Conservation (phyloP, 2,888 invertebrate genomes). For the Drosophila rubida region DNA sequence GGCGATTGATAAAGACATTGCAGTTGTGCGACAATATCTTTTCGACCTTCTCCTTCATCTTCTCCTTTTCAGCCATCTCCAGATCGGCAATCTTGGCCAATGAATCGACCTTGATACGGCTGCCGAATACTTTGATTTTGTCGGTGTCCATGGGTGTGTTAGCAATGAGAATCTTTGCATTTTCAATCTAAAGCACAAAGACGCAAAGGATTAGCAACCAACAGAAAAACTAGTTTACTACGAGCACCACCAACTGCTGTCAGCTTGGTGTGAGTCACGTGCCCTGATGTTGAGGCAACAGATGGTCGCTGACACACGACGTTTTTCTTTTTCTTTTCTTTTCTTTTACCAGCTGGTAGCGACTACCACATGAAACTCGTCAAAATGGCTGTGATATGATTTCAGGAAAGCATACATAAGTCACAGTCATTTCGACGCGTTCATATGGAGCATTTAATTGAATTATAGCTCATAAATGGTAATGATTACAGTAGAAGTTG, state of each 20-base stretch:
- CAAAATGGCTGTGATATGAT: slow-evolving; percentile 85
- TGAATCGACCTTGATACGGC: slow-evolving; percentile 96
- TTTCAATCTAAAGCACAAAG: slow-evolving; percentile 88
- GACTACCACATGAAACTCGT: slow-evolving; percentile 82
- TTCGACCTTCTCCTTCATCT: slow-evolving; percentile 99
- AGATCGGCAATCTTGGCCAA: slow-evolving; percentile 98
- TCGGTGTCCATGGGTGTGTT: slow-evolving; percentile 99
- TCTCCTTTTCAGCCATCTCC: slow-evolving; percentile 98
- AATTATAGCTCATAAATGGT: too few relatives aligned
- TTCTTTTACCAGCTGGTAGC: slow-evolving; percentile 16
- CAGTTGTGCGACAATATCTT: slow-evolving; percentile 97
- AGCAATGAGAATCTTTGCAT: slow-evolving; percentile 98
- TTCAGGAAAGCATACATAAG: slow-evolving; percentile 70
- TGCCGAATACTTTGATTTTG: slow-evolving; percentile 99
- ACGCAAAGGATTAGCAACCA: not conserved
- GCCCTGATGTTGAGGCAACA: slow-evolving; percentile 2
- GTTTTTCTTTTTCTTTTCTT: too few relatives aligned
- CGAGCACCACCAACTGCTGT: slow-evolving; percentile 6
- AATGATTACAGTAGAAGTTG: too few relatives aligned
- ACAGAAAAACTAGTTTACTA: not conserved
- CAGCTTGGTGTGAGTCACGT: slow-evolving; percentile 24
- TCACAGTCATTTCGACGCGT: slow-evolving; percentile 86
- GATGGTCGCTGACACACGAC: not conserved
- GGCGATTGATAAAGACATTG: slow-evolving; percentile 99
- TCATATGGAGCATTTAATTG: slow-evolving; percentile 52